These are phyloP conservation scores for Streblospio benedicti DNA, from an alignment of 1,140 invertebrate species.

Conservation along the genomic window DNA sequence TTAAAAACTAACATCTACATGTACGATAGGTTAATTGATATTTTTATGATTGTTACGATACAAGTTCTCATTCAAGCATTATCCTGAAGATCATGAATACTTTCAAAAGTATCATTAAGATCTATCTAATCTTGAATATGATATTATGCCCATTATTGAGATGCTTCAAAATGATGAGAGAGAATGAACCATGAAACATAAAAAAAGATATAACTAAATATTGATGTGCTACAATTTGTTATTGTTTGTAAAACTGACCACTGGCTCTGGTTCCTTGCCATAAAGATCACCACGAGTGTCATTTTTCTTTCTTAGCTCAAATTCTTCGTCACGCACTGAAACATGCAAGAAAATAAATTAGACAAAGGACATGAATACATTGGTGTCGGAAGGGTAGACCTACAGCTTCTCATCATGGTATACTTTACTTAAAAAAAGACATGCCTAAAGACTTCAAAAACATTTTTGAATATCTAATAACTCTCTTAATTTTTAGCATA, in stretches of 20 bases:
- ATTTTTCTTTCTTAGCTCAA: constrained; percentile 36
- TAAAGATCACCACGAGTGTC: constrained; percentile 30
- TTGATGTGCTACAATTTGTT: not conserved
- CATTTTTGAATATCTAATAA: no score
- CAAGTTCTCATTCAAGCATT: not conserved
- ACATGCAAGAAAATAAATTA: not conserved
- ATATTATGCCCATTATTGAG: constrained; percentile 1
- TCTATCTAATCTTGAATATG: constrained; percentile 6
- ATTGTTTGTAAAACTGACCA: constrained; percentile 27
- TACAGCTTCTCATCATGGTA: not conserved
- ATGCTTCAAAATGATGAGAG: not conserved
- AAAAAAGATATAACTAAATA: not conserved
- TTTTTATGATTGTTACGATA: not conserved
- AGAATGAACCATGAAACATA: not conserved
- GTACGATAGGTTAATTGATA: not conserved
- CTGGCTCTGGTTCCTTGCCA: constrained; percentile 39
- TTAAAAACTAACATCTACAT: constrained; percentile 4
- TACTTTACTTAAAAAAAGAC: not conserved
- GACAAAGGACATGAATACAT: not conserved
- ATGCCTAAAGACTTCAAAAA: no score
- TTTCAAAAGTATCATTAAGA: not conserved
- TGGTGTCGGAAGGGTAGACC: not conserved
- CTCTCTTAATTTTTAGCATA: no score
- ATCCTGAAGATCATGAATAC: not conserved
- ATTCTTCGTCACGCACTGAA: constrained; percentile 36